Evolutionary conservation across 2,888 invertebrate genomes (phyloP), one percentile per base, ranked within the genome.

Genomic region (Agrotis puta): DNA sequence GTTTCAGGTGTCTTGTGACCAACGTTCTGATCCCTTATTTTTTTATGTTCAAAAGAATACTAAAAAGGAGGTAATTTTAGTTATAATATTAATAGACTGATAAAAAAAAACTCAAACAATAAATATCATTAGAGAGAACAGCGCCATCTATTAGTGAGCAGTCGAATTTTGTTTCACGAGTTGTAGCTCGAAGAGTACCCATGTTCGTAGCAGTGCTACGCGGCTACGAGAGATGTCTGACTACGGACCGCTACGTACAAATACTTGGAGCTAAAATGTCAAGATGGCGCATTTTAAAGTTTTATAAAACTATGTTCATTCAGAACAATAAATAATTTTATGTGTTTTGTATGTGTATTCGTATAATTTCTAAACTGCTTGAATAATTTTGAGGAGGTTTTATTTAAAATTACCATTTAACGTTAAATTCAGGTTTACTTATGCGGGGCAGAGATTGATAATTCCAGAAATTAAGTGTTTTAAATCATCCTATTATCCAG

Each of bases 131-230:
- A 45, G 61, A 33, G 20, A 0, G 9, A 18, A 67, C 0, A 68
- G n/a, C 74, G 82, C 67, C 68, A 81, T 81, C 80, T 81, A 64
- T 53, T 57, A 39, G 5, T n/a, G 0, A 14, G 14, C 2, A 45
- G 27, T 2, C 5, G 14, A 64, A 77, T 62, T 57, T 33, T 16
- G 0, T 3, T 51, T 16, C 0, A 3, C 43, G 7, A n/a, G 9
- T 2, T 13, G 2, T 39, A 13, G 50, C 3, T 45, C 13, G 13
- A 14, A 51, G 0, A 47, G 11, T 7, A n/a, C n/a, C 27, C 33
- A 3, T 54, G 5, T 14, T 0, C 20, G 22, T 57, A 45, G 18
- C 39, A 7, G 33, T 9, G 48, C 64, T 65, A 64, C 61, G 64
- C 18, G 13, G 6, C 48, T 56, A 45, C 54, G 27, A 33, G 11